Percentiles rank a stretch among this genome's conserved stretches.
These are phyloP conservation scores for Toxonevra muliebris DNA, from an alignment of 2,888 invertebrate genomes.

Conservation along the genomic window DNA sequence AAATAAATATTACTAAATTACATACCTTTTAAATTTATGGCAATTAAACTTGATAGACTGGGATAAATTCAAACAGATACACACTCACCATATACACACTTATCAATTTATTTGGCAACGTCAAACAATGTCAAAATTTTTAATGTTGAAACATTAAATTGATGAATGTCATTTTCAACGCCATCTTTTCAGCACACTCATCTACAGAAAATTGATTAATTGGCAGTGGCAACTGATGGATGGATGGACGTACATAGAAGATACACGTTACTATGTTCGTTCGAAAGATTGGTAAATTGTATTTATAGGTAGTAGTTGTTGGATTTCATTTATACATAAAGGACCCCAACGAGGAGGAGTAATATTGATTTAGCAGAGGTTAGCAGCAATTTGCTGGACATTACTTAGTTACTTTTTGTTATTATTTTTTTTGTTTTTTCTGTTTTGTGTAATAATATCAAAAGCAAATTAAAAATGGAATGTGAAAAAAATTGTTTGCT, in stretches of 20 bases:
- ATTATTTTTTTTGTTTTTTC: too few species aligned
- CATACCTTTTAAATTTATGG: too few species aligned
- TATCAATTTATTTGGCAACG: not conserved
- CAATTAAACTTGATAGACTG: too few species aligned
- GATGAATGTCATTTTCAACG: constrained; percentile 42
- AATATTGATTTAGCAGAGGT: not conserved
- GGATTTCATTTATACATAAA: not conserved
- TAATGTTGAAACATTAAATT: constrained; percentile 48
- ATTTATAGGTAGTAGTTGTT: not conserved
- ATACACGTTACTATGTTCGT: not conserved
- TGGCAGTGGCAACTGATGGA: constrained; percentile 43
- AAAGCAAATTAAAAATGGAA: not conserved
- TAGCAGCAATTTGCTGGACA: not conserved
- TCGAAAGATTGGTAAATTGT: not conserved
- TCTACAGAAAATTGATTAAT: constrained; percentile 49
- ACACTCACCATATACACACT: too few species aligned
- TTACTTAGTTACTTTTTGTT: not conserved
- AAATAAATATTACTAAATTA: too few species aligned
- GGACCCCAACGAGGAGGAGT: not conserved
- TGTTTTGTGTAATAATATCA: not conserved
- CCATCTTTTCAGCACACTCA: constrained; percentile 23
- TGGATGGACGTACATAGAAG: not conserved
- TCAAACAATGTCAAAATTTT: constrained; percentile 11
- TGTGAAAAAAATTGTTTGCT: not conserved
- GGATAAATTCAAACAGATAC: too few species aligned